Evolutionary conservation across 35 echinoderm and acorn worm genomes (phyloP).

Genomic region (Anneissia japonica): DNA sequence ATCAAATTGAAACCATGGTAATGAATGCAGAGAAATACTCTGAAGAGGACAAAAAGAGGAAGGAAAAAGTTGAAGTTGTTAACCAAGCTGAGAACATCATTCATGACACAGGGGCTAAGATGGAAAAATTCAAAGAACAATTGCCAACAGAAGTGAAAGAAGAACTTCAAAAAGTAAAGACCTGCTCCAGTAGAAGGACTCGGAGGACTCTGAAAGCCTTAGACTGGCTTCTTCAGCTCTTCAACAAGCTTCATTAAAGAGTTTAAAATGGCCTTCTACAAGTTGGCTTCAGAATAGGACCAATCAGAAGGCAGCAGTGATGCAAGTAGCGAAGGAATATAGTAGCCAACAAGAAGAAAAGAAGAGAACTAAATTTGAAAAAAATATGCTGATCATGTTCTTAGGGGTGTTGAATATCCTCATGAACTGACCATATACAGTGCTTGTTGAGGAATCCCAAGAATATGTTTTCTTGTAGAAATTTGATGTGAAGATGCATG

Average conservation of each 20-base stretch:
- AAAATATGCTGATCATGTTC: too few relatives aligned
- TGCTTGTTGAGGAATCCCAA: too few relatives aligned
- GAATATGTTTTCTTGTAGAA: too few relatives aligned
- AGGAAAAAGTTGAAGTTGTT: conserved; percentile 83
- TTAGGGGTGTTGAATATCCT: too few relatives aligned
- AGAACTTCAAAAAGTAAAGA: conserved; percentile 79
- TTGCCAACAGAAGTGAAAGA: conserved; percentile 84
- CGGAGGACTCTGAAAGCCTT: conserved; percentile 62
- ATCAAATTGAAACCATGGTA: conserved; percentile 95
- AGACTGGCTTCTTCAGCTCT: conserved; percentile 63
- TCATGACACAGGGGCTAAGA: conserved; percentile 90
- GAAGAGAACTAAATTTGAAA: too few relatives aligned
- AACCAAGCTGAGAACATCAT: conserved; percentile 91
- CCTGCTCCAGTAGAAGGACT: conserved; percentile 72
- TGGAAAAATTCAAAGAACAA: conserved; percentile 99
- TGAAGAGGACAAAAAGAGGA: conserved; percentile 80
- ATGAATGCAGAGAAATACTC: conserved; percentile 82
- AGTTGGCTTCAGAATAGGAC: too few relatives aligned
- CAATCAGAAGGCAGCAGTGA: too few relatives aligned
- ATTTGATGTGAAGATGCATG: too few relatives aligned
- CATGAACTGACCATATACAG: too few relatives aligned
- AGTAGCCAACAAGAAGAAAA: too few relatives aligned
- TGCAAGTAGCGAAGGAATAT: too few relatives aligned
- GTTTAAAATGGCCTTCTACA: conserved; percentile 96
- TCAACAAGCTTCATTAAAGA: conserved; percentile 93